Conservation (phyloP, 2,888 invertebrate genomes). For the Chirona hameri region DNA sequence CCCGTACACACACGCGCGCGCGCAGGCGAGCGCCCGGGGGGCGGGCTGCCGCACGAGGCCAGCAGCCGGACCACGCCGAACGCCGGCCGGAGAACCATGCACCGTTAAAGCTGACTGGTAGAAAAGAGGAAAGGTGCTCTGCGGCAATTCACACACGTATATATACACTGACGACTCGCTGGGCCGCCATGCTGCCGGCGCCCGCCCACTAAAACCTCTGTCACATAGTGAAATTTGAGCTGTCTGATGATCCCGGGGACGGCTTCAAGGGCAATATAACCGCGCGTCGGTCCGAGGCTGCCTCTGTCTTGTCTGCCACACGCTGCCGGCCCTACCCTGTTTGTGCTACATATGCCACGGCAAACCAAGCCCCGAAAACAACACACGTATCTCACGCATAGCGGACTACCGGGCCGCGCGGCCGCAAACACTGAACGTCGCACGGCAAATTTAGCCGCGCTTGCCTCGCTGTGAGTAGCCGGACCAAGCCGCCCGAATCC, state of each 20-base stretch:
- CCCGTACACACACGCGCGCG: background rate
- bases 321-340: background rate
- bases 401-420: background rate
- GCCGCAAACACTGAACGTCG: background rate
- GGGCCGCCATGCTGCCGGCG: background rate
- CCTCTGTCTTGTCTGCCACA: background rate
- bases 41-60: background rate
- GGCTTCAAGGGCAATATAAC: background rate
- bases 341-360: background rate
- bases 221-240: constrained; percentile 22
- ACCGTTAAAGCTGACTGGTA: constrained; percentile 27
- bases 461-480: background rate
- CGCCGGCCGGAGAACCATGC: background rate
- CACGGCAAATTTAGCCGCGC: background rate
- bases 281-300: background rate
- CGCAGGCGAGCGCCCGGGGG: background rate
- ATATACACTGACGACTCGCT: background rate
- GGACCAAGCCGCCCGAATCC: background rate
- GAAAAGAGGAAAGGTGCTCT: background rate
- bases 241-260: constrained; percentile 6
- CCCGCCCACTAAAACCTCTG: background rate
- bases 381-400: background rate
- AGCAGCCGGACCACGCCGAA: background rate
- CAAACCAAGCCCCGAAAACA: background rate
- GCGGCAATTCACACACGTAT: background rate